Evolutionary conservation across 1,140 invertebrate genomes (phyloP), one percentile per base, ranked within the genome.

Genomic region (Euglossa dilemma): DNA sequence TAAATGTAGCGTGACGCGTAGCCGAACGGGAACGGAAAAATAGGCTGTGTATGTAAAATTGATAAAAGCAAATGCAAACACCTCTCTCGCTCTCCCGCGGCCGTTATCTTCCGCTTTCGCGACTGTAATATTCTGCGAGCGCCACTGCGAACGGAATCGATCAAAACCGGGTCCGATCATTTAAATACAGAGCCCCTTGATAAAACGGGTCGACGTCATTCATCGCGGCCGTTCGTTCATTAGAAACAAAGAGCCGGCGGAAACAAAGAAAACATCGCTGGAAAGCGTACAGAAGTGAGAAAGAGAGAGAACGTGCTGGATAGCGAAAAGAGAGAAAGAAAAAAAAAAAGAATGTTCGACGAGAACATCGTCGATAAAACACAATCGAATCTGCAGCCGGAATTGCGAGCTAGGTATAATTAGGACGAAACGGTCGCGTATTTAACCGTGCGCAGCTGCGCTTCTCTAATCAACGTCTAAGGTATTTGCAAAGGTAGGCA

Each of bases 1-100:
- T 91, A 89, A 91, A 91, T 91, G 90, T 91, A 91, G 86, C 86
- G 91, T 91, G 86, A 85, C 81, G 83, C 71, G 64, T 25, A 79
- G 80, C 47, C 70, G 83, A 90, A 87, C 73, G 57, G 47, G 56
- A 83, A 83, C 45, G 80, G 63, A 63, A 86, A 80, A 83, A 64
- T 80, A 74, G n/a, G 45, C 59, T 57, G 73, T 83, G 69, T 87
- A 85, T 81, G 83, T 86, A 90, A 88, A 87, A 88, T 86, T 90
- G 89, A 89, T 91, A 89, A 91, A 88, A 88, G 64, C 83, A 18
- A 56, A 36, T 18, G 28, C 23, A 36, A 59, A 73, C 36, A 72
- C 36, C 36, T 57, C 36, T 4, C 23, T 16, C 36, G 9, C n/a
- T n/a, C n/a, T n/a, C n/a, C n/a, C n/a, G n/a, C n/a, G n/a, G n/a